Evolutionary conservation across 2,113 vertebrate genomes (phyloP), one percentile per base, ranked within the genome.

Genomic region (Cercopithecus mona): DNA sequence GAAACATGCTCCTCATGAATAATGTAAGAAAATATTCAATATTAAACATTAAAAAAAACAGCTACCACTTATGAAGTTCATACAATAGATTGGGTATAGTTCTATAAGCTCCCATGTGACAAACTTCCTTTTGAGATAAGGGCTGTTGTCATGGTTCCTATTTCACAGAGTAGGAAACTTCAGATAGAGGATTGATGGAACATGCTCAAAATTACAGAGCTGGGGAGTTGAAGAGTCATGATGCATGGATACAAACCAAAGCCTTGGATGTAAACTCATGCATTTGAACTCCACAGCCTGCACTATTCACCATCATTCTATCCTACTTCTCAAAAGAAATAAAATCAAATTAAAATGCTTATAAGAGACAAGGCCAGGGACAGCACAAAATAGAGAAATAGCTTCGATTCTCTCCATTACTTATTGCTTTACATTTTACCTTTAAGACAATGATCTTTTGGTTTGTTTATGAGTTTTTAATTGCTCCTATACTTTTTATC

Each of bases 31-130:
- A 66, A 89, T 85, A 40, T 8, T 88, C 27, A 82, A 92, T 93
- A 72, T 66, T 91, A 93, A 76, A 30, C 70, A 64, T 40, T 38
- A 78, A 43, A 81, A 91, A 91, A 91, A 94, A 50, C 16, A 70
- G 20, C 35, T 73, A 64, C 14, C 17, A 40, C 20, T 40, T 79
- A 30, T 1, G 25, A 45, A 75, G 2, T 13, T 80, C 32, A 40
- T 32, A 52, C 1, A 2, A 75, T 35, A 12, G 52, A 16, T n/a
- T 14, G 3, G 22, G 18, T 40, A 25, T 13, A 48, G 23, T 52
- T 94, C 8, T 48, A 13, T 5, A 14, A 10, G 10, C 64, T 59
- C 57, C 22, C 40, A 20, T 25, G 18, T 38, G 88, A 38, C 50
- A 23, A 35, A 45, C 32, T 68, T 84, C 23, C 25, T 13, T 88